phyloP scores from a whole-genome alignment of 2,888 invertebrate species.

The Leptinotarsa haldemani region DNA sequence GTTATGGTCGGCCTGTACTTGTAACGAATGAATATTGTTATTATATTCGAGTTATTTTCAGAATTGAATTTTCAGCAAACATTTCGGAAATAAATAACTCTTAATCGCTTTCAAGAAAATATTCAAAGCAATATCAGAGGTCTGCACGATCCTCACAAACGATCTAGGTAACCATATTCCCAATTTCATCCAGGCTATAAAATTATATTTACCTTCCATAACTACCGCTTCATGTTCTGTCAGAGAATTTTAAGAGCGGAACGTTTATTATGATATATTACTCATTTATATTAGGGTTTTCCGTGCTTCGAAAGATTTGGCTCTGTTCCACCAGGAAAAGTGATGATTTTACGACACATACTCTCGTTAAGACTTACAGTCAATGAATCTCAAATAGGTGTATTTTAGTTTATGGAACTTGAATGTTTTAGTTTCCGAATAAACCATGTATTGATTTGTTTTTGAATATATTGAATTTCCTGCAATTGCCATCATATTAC shows the following conservation, averaged over 20 bases:
- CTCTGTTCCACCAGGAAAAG: not conserved
- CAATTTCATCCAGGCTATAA: not conserved
- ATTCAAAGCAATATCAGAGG: not conserved
- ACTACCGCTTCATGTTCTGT: not conserved
- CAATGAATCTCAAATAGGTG: no score
- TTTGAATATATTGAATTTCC: no score
- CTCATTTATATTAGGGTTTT: slow-evolving; percentile 1
- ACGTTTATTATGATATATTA: slow-evolving; percentile 12
- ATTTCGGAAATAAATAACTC: not conserved
- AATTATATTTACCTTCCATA: not conserved
- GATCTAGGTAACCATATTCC: not conserved
- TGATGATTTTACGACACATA: no score
- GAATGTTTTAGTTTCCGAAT: no score
- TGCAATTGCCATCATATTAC: no score
- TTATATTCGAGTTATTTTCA: no score
- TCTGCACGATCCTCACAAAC: not conserved
- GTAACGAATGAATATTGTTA: no score
- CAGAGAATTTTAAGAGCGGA: not conserved
- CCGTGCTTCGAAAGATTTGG: not conserved
- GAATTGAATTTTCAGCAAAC: no score
- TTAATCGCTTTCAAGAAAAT: not conserved
- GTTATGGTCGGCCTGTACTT: no score
- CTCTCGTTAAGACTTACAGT: no score
- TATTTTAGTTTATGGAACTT: no score
- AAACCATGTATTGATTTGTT: no score